Evolutionary conservation across 2,797 vertebrate species (phyloP), one percentile per base, ranked within the genome.

Genomic region (Remorina albescens): DNA sequence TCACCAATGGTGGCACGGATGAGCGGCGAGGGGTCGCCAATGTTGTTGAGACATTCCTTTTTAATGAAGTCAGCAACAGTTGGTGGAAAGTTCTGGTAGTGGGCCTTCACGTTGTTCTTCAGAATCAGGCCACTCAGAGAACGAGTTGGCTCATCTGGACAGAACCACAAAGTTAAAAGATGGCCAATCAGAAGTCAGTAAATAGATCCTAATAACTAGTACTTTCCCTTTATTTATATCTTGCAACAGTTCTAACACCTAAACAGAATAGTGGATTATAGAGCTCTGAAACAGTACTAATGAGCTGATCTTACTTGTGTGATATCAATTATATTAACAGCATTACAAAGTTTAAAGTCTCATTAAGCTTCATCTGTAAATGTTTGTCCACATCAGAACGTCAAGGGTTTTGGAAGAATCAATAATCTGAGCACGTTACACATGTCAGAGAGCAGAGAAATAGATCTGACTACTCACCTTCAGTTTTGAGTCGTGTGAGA

Each of bases 81-180:
- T 0, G 94, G 92, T 0, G 97, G 97, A 67, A 99, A 98, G 91
- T 96, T 98, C 94, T 97, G 97, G 88, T 97, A 99, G 79, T 98
- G 97, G 0, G 96, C 97, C 86, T 98, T 98, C 30, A 98, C 97
- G 0, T 99, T 99, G 92, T 98, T 99, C 93, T 99, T 99, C 67
- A 98, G 92, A 82, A 99, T 98, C 79, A 98, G 92, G 57, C 97
- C 97, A 0, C 97, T 98, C 15, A 98, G 93, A 1, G 97, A 98
- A 21, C 97, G 96, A 0, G 97, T 98, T 0, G 97, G 97, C 85
- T 98, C 97, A 74, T 98, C 97, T 95, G 72, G 8, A 19, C 37
- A 72, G 18, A 57, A 5, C 2, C 10, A 25, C 46, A 25, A 0
- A 47, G 30, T 30, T 30, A 8, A 25, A 42, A 19, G 57, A 58